Conservation (phyloP, 1,140 invertebrate genomes). For the Chlorops oryzae region DNA sequence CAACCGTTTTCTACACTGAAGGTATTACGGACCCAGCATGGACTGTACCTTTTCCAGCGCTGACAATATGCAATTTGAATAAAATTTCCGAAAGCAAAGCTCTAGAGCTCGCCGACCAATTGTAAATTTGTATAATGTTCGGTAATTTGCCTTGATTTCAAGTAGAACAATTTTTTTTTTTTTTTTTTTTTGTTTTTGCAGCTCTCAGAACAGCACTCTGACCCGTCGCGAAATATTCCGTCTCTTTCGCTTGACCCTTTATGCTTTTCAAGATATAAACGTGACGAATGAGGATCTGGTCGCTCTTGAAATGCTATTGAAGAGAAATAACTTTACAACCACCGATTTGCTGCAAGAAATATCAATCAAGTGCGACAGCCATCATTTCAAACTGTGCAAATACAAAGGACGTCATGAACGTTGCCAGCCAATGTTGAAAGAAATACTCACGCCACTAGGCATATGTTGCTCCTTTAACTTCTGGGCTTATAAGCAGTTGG, state of each 20-base stretch:
- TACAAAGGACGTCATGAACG: slow-evolving; percentile 54
- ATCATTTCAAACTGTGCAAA: slow-evolving; percentile 54
- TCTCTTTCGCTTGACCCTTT: background rate
- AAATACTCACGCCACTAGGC: slow-evolving; percentile 51
- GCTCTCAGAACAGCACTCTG: background rate
- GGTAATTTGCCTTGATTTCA: background rate
- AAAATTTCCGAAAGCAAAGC: slow-evolving; percentile 29
- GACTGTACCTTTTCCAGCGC: slow-evolving; percentile 60
- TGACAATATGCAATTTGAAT: slow-evolving; percentile 63
- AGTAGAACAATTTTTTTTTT: background rate
- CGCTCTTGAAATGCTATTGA: slow-evolving; percentile 23
- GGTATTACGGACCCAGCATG: slow-evolving; percentile 59
- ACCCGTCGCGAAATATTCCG: background rate
- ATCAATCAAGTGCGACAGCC: slow-evolving; percentile 49
- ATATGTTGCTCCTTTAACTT: slow-evolving; percentile 61
- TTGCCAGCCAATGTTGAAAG: slow-evolving; percentile 53
- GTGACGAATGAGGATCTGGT: background rate
- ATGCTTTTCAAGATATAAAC: background rate
- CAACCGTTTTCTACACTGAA: slow-evolving; percentile 53
- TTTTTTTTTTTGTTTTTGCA: background rate
- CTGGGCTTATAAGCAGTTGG: slow-evolving; percentile 22
- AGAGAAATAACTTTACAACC: slow-evolving; percentile 34
- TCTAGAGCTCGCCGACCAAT: slow-evolving; percentile 37
- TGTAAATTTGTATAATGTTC: slow-evolving; percentile 3
- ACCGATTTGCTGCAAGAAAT: slow-evolving; percentile 35